These are phyloP conservation scores for Drosophila leontia DNA, from an alignment of 1,140 invertebrate species.

Conservation along the genomic window DNA sequence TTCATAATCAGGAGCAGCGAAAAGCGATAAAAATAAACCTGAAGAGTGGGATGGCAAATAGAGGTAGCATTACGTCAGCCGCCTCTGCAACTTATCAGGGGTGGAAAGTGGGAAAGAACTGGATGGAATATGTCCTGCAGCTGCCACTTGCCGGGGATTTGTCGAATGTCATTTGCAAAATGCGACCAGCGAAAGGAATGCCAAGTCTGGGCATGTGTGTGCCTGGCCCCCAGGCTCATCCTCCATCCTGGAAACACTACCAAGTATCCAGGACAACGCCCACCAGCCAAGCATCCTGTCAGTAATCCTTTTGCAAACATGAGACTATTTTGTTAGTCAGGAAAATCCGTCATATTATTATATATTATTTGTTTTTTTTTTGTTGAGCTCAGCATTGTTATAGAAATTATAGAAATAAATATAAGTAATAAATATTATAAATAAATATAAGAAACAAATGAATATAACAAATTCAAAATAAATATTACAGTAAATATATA, in stretches of 20 bases:
- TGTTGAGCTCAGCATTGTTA: not conserved
- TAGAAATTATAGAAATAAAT: not conserved
- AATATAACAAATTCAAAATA: not conserved
- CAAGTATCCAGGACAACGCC: not conserved
- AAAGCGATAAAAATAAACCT: conserved; percentile 53
- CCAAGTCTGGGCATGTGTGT: not conserved
- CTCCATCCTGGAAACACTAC: not conserved
- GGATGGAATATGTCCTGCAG: conserved; percentile 31
- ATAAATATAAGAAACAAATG: not conserved
- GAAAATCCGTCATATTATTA: not conserved
- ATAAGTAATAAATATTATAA: not conserved
- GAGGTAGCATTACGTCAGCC: conserved; percentile 41
- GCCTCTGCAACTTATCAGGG: conserved; percentile 22
- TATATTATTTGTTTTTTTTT: not conserved
- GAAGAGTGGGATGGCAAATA: not conserved
- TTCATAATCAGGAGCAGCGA: conserved; percentile 52
- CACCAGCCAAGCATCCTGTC: not conserved
- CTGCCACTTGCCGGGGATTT: conserved; percentile 47
- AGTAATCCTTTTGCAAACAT: conserved; percentile 1
- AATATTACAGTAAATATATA: not conserved
- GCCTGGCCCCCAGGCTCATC: not conserved
- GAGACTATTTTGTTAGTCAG: not conserved
- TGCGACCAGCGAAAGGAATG: conserved; percentile 38
- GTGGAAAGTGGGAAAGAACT: not conserved
- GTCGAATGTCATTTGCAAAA: conserved; percentile 68